Base-by-base conservation (phyloP, 2,888 invertebrate species). In the Apoderus coryli region DNA sequence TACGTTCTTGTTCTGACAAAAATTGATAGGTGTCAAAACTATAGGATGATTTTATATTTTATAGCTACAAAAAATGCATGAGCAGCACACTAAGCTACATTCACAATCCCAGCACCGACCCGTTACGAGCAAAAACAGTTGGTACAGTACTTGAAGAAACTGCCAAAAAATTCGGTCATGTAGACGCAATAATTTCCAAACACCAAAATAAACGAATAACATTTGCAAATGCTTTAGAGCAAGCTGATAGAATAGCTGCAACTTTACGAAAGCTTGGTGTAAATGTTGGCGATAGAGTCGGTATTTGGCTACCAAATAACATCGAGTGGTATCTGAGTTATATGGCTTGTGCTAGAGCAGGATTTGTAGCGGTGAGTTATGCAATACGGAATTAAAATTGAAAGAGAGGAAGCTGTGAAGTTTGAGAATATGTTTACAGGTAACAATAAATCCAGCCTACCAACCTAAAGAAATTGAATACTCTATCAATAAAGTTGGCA, bases 241-340 rank as follows among this genome's bases (percentile, higher is more conserved):
- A 67, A 46, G 73, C 72, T 1, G 75, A 82, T 48, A 61, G 61
- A 31, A 48, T 85, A 3, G 84, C 82, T 0, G 74, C 76, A 1
- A 79, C 80, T 2, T 60, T 88, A 1, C 27, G 25, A 24, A 65
- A 67, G 22, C 45, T 81, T 14, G 85, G 85, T 0, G 46, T 86
- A 10, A 50, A 67, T 31, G 64, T 57, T 14, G 82, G 82, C 0
- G 86, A 89, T 48, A 57, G 76, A 5, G 49, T 90, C 3, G 86
- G 77, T 1, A 61, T 89, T 12, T 85, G 81, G 78, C 71, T 76
- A 0, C 81, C 84, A 1, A 89, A 85, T 56, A 61, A 64, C 16
- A 52, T 69, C 25, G 76, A 84, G 48, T 90, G 88, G 88, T 67
- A 76, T 35, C 44, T 82, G 1, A 59, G 70, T 0, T 70, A 76